These are phyloP conservation scores for Onychomys arenicola DNA, from an alignment of 2,797 vertebrate species.

Conservation along the genomic window DNA sequence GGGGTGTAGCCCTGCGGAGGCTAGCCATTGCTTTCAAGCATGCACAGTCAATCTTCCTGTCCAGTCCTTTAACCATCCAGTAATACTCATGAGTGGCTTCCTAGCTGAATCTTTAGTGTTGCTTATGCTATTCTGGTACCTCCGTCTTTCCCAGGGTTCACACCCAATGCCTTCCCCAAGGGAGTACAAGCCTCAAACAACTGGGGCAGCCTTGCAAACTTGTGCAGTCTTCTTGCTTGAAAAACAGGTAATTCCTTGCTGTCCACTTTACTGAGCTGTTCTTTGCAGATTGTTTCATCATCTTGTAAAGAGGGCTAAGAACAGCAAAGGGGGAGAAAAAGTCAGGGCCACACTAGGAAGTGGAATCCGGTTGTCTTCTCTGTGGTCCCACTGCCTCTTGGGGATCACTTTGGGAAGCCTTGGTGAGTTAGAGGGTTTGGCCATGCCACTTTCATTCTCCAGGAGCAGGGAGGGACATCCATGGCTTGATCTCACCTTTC, in stretches of 20 bases:
- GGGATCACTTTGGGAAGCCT: not conserved
- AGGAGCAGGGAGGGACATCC: not conserved
- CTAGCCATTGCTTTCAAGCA: not conserved
- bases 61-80: not conserved
- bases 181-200: not conserved
- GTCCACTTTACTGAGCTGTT: not conserved
- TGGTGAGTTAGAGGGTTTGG: not conserved
- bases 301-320: not conserved
- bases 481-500: not conserved
- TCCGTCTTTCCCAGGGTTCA: not conserved
- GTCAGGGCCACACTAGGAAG: not conserved
- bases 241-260: not conserved
- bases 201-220: not conserved
- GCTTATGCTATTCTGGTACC: not conserved
- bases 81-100: not conserved
- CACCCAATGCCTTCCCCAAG: not conserved
- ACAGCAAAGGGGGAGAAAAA: not conserved
- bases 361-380: not conserved
- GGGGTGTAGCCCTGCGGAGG: not conserved
- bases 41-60: not conserved
- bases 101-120: not conserved
- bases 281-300: not conserved
- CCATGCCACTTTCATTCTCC: not conserved
- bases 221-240: not conserved
- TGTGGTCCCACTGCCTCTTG: not conserved